These are phyloP conservation scores for Antheraea mylitta DNA, from an alignment of 1,140 invertebrate genomes.

Conservation along the genomic window DNA sequence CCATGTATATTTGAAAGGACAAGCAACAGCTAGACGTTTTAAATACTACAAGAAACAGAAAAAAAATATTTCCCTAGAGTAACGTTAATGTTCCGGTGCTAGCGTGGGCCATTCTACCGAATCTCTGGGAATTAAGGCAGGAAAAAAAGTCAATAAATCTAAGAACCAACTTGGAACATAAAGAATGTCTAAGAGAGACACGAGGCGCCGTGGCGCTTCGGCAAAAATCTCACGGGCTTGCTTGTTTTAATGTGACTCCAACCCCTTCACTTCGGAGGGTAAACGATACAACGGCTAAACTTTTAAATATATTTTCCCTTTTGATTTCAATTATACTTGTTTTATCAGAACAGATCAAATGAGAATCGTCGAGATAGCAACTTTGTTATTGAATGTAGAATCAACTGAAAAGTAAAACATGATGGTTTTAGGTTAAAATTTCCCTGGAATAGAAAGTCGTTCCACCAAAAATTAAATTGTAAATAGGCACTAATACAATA, in stretches of 20 bases:
- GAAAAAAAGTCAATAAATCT: constrained; percentile 71
- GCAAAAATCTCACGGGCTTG: constrained; percentile 15
- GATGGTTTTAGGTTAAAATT: no score
- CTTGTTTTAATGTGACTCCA: constrained; percentile 57
- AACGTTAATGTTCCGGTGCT: constrained; percentile 69
- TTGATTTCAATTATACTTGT: constrained; percentile 1
- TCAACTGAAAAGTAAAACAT: no score
- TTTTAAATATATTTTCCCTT: constrained; percentile 1
- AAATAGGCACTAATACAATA: no score
- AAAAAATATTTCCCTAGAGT: constrained; percentile 66
- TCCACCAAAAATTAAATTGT: no score
- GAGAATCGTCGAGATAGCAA: neutral
- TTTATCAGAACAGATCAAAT: neutral
- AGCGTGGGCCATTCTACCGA: constrained; percentile 67
- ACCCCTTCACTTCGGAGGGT: constrained; percentile 27
- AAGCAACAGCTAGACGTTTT: constrained; percentile 29
- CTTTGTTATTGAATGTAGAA: neutral
- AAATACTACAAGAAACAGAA: constrained; percentile 57
- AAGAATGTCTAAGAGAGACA: constrained; percentile 48
- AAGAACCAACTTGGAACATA: constrained; percentile 57
- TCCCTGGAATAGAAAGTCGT: no score
- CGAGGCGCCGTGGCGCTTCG: constrained; percentile 21
- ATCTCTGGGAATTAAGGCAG: constrained; percentile 72
- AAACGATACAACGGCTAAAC: neutral
- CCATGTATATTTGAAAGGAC: neutral